Evolutionary conservation across 2,888 invertebrate species (phyloP), one percentile per base, ranked within the genome.

Genomic region (Ichneumoninae sp.): DNA sequence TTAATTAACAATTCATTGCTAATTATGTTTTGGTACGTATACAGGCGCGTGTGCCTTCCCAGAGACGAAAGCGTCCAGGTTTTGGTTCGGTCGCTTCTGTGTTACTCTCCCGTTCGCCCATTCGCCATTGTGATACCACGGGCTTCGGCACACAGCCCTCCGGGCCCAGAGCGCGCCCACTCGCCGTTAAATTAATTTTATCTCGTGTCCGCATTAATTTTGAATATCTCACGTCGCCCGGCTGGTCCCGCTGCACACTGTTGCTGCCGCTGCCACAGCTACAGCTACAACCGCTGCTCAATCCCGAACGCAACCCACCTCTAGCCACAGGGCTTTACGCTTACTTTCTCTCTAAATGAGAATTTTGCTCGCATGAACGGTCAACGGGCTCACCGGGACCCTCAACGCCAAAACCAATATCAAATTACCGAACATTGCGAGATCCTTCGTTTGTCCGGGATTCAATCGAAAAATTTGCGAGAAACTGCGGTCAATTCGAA

Each of bases 161-260:
- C 87, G 89, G 93, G 88, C 88, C 71, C 80, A 86, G 87, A 88
- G 90, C 89, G 88, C 88, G 89, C 63, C 33, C 87, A 90, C 91
- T 91, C 89, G 90, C 91, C 92, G 92, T 92, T 93, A 93, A 93
- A 93, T 93, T 93, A 93, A 93, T 93, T 93, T 93, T 93, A 93
- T 93, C 93, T 93, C 92, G 91, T 92, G 90, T 91, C 89, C 87
- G 88, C 86, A 92, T 93, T 91, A 92, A 93, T 92, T 92, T 92
- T 91, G 80, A 88, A 93, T 91, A 83, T 88, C 74, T 52, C 82
- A 79, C 85, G 74, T 81, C 69, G 78, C 81, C 76, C 76, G 66
- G 36, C 54, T 75, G 52, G 66, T 52, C 33, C 16, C 75, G 47
- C 68, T 40, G 57, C 57, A 10, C 57, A 13, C 57, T 26, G 57